Base-by-base conservation (phyloP, 2,113 vertebrate genomes). In the Alethe diademata region DNA sequence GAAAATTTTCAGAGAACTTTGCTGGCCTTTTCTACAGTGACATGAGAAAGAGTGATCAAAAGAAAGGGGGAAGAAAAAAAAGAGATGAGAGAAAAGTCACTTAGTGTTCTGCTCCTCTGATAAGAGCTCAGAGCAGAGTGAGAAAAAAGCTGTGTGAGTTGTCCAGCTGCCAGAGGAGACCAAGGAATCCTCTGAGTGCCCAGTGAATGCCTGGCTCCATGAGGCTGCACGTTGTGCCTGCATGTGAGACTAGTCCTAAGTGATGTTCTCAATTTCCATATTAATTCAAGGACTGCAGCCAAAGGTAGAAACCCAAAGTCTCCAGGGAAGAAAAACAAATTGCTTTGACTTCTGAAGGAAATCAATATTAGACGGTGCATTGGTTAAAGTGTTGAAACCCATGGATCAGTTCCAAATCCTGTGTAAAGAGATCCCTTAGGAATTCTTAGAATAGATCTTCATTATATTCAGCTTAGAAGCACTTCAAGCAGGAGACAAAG, bases 261-360 rank as follows among this genome's bases (percentile, higher is more conserved):
- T 20, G n/a, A 35, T 73, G 60, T 45, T 93, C 93, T 95, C 88
- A 67, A 78, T 83, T 96, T 95, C 78, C 82, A 64, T 93, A 94
- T 90, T 95, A 96, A 95, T 86, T 88, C 90, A 93, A 95, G 90
- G 69, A 80, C 72, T 94, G 82, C 60, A 90, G 85, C 90, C 92
- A 95, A 95, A 94, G 71, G 67, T 83, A 84, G 87, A 86, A 92
- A 54, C 51, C 83, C 86, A 33, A 53, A 88, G 72, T 85, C 92
- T 82, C 90, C 54, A 58, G 92, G 83, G 93, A 93, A 82, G 70
- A 47, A 86, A 92, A 93, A 93, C 60, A 96, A 95, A 96, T 94
- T 61, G 12, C 67, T 91, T 87, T 90, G 94, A 86, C 78, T 96
- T 79, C 67, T 83, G 69, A 78, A 91, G 65, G 86, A 94, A 94